Conservation (phyloP, 2,797 vertebrate species). For the Phrynocephalus guinanensis region DNA sequence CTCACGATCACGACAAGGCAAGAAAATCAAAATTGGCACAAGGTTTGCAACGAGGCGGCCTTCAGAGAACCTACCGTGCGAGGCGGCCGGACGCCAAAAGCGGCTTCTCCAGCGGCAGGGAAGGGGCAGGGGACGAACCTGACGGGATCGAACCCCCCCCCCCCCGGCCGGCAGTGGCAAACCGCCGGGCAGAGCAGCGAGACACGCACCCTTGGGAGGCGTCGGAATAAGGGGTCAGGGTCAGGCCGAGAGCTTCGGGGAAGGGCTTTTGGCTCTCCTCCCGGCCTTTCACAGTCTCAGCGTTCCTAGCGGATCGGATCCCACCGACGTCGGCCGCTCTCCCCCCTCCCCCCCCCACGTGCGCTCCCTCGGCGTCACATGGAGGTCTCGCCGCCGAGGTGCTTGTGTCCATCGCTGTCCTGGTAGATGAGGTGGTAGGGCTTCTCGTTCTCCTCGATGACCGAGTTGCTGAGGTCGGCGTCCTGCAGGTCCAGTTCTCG, state of each 20-base stretch:
- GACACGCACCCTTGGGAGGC: too few relatives aligned
- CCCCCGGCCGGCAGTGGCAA: not conserved
- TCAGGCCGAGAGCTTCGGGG: not conserved
- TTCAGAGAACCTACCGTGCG: too few relatives aligned
- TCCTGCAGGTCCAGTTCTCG: slow-evolving; percentile 87
- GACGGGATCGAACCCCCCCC: not conserved
- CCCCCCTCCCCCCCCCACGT: not conserved
- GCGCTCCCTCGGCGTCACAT: slow-evolving; percentile 74
- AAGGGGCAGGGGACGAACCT: not conserved
- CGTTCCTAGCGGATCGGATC: slow-evolving; percentile 25
- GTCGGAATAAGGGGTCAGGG: not conserved
- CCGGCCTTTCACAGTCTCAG: slow-evolving; percentile 28
- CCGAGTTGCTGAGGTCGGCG: slow-evolving; percentile 85
- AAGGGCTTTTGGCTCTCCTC: not conserved
- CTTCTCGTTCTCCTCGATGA: slow-evolving; percentile 85
- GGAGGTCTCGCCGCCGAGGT: slow-evolving; percentile 84
- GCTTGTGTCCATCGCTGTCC: slow-evolving; percentile 82
- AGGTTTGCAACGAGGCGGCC: too few relatives aligned
- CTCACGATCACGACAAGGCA: not conserved
- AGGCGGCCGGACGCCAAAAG: too few relatives aligned
- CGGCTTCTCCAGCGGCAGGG: not conserved
- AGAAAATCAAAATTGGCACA: not conserved
- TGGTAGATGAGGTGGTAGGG: slow-evolving; percentile 87
- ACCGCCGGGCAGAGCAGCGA: too few relatives aligned
- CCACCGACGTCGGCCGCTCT: not conserved